These are phyloP conservation scores for Parnassius glacialis DNA, from an alignment of 2,888 invertebrate genomes.

Conservation along the genomic window DNA sequence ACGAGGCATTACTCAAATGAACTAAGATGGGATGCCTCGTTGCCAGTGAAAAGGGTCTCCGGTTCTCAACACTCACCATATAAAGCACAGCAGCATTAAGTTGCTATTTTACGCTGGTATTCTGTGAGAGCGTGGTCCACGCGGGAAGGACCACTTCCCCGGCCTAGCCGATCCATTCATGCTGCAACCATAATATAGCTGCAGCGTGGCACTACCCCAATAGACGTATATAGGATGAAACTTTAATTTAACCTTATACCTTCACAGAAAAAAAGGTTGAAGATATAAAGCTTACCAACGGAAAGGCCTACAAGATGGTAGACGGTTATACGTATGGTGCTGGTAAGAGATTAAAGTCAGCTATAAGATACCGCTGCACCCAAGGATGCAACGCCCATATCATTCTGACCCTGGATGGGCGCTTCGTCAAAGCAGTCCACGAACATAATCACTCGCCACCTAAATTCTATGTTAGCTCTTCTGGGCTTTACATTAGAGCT, in stretches of 20 bases:
- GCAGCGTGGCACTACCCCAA: too few species aligned
- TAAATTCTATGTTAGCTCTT: slow-evolving; percentile 27
- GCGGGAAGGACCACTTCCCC: too few species aligned
- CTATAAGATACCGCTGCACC: slow-evolving; percentile 33
- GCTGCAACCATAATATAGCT: too few species aligned
- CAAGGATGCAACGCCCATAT: slow-evolving; percentile 30
- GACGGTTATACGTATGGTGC: slow-evolving; percentile 33
- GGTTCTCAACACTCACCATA: too few species aligned
- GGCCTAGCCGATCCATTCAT: too few species aligned
- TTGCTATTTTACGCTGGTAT: too few species aligned
- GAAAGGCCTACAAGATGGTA: slow-evolving; percentile 31
- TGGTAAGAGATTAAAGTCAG: slow-evolving; percentile 13
- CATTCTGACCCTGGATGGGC: slow-evolving; percentile 32
- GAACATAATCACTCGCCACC: slow-evolving; percentile 38
- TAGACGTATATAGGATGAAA: too few species aligned
- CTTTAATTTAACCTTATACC: neutral
- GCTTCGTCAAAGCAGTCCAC: slow-evolving; percentile 29
- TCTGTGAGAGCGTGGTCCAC: too few species aligned
- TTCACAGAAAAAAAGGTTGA: slow-evolving; percentile 13
- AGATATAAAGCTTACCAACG: slow-evolving; percentile 30
- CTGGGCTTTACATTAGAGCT: slow-evolving; percentile 35
- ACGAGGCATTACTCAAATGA: too few species aligned
- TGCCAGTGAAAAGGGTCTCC: too few species aligned
- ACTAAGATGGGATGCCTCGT: too few species aligned
- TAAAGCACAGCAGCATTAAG: too few species aligned